Evolutionary conservation across 2,797 vertebrate genomes (phyloP), one percentile per base, ranked within the genome.

Genomic region (Mus spretus): DNA sequence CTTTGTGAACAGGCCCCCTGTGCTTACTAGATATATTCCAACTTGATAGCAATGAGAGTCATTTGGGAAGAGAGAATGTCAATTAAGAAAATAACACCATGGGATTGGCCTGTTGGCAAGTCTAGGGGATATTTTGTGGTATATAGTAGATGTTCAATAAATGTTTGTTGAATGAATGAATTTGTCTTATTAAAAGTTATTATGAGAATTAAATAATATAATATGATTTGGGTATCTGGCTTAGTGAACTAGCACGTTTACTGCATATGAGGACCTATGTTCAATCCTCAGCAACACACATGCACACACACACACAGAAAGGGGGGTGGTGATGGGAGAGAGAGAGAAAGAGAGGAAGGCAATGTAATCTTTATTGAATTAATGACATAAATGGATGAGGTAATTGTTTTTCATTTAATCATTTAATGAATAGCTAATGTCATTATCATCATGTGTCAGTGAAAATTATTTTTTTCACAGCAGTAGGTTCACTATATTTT

Each of bases 381-480:
- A 67, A 70, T 86, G 13, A 14, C 13, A 50, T 89, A 50, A 87
- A 83, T 67, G 77, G 77, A 75, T 80, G 26, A 37, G 57, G 47
- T 84, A 96, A 96, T 47, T 88, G 80, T 61, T 93, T 95, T 37
- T 55, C n/a, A 81, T 92, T 55, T 82, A 92, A 92, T 74, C 92
- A 11, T 37, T 50, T 26, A 82, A 17, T 81, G 92, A 90, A 91
- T 75, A 37, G 11, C 37, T 95, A 85, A 79, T 79, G 81, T 74
- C 34, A 78, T 87, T 26, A 92, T 79, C 85, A 78, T 34, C 5
- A 78, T 31, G 34, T 47, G 96, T 44, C 78, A 74, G 10, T 78
- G 84, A 95, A 89, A 44, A 75, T 74, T n/a, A 59, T 15, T 77
- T 96, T 94, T 77, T 31, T 85, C 34, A 84, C 19, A 79, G 55